Evolutionary conservation across 2,797 vertebrate genomes (phyloP).

Genomic region (Cetoscarus ocellatus): DNA sequence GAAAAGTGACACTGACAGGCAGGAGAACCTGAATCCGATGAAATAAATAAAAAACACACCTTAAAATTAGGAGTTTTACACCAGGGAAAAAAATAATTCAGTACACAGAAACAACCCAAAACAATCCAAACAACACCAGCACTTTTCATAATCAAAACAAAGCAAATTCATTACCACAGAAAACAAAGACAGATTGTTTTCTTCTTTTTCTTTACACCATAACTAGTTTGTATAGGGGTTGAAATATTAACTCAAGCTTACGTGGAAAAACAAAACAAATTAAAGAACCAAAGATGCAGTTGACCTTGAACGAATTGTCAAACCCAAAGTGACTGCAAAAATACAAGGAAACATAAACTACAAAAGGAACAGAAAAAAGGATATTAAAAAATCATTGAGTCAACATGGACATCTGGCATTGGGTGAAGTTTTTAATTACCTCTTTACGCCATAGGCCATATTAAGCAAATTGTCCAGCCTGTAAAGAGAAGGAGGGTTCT

Average conservation of each 20-base stretch:
- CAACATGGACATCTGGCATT: constrained; percentile 99
- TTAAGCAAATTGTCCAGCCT: constrained; percentile 99
- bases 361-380: constrained; percentile 85
- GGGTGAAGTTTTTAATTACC: constrained; percentile 99
- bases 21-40: constrained; percentile 94
- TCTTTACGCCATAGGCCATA: constrained; percentile 99
- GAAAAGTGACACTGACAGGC: constrained; percentile 71
- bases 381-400: constrained; percentile 91
- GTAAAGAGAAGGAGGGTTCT: constrained; percentile 99
- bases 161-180: constrained; percentile 88
- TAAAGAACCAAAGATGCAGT: constrained; percentile 78
- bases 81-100: constrained; percentile 88
- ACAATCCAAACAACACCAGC: constrained; percentile 90
- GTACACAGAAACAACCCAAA: constrained; percentile 91
- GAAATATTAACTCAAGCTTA: constrained; percentile 76
- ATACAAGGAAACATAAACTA: constrained; percentile 85
- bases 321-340: constrained; percentile 94
- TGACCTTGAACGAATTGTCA: constrained; percentile 85
- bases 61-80: no score
- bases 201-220: constrained; percentile 62
- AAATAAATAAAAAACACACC: constrained; percentile 79
- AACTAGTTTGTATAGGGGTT: constrained; percentile 70
- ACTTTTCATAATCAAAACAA: constrained; percentile 87
- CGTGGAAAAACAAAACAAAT: constrained; percentile 74
- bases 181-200: constrained; percentile 86